Percentiles rank a stretch among this genome's conserved stretches.
These are phyloP conservation scores for Sebastes glaucus DNA, from an alignment of 2,797 vertebrate genomes.

Conservation along the genomic window DNA sequence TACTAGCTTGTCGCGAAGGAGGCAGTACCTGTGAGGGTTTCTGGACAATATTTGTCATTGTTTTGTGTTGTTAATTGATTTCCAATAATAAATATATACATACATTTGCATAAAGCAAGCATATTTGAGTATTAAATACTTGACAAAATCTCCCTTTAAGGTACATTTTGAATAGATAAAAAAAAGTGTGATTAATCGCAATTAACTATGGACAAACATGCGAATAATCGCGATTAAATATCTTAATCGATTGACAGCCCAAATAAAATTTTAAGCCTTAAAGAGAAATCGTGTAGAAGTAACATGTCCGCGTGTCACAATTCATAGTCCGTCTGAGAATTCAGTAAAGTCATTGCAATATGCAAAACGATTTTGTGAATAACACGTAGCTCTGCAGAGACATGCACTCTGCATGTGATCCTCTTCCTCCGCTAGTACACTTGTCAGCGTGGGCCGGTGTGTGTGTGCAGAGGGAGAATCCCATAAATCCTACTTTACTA, in stretches of 20 bases:
- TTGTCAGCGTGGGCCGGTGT: not conserved
- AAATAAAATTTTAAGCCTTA: not conserved
- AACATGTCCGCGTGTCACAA: not conserved
- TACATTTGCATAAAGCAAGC: no score
- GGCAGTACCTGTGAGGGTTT: no score
- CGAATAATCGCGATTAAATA: accelerated
- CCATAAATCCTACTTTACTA: conserved; percentile 72
- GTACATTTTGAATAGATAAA: no score
- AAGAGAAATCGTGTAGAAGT: not conserved
- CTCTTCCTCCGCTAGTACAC: not conserved
- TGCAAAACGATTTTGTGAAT: not conserved
- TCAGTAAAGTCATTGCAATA: not conserved
- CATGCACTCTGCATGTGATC: not conserved
- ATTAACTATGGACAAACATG: no score
- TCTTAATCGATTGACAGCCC: no score
- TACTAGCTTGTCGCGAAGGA: no score
- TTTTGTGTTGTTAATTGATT: no score
- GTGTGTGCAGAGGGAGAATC: conserved; percentile 16
- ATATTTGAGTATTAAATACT: no score
- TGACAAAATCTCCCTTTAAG: no score
- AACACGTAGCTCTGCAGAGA: not conserved
- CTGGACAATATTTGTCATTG: no score
- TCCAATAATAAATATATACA: no score
- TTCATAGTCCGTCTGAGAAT: not conserved
- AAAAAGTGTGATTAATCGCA: no score